phyloP scores from a whole-genome alignment of 2,113 vertebrate species.

The Sebastes schlegelii region DNA sequence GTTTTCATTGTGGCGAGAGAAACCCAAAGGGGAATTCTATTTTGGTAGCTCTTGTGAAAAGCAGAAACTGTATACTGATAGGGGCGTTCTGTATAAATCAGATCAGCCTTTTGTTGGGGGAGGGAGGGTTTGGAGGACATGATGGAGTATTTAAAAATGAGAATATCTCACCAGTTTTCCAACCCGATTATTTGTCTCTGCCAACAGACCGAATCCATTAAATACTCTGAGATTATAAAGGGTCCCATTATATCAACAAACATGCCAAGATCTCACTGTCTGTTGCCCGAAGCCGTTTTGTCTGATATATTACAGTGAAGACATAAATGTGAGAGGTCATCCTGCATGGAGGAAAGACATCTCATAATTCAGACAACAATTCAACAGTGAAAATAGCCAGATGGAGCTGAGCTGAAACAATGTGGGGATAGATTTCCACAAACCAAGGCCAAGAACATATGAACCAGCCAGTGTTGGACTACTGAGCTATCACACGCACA shows the following conservation, averaged over 20 bases:
- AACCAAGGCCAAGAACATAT: constrained; percentile 49
- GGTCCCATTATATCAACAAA: constrained; percentile 71
- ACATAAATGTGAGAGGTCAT: constrained; percentile 53
- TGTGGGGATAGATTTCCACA: constrained; percentile 45
- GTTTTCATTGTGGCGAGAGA: constrained; percentile 30
- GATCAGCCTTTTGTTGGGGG: constrained; percentile 31
- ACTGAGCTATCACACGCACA: neutral
- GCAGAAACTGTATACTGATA: constrained; percentile 36
- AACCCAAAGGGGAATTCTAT: constrained; percentile 26
- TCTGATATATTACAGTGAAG: constrained; percentile 56
- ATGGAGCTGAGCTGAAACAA: constrained; percentile 43
- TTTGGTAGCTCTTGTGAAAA: constrained; percentile 53
- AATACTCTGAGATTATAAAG: constrained; percentile 60
- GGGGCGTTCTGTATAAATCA: constrained; percentile 37
- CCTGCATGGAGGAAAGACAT: constrained; percentile 25
- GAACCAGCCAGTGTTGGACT: neutral
- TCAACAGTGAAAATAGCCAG: constrained; percentile 50
- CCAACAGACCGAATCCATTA: constrained; percentile 71
- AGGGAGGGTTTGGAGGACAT: constrained; percentile 17
- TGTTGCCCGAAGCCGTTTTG: constrained; percentile 42
- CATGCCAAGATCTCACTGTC: constrained; percentile 57
- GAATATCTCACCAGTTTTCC: constrained; percentile 51
- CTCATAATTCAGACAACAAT: constrained; percentile 44
- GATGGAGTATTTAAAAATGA: constrained; percentile 61
- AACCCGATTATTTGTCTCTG: constrained; percentile 46